Percentiles rank a stretch among this genome's conserved stretches.
Evolutionary conservation across 2,113 vertebrate species (phyloP).

Genomic region (Ceuthmochares aereus): DNA sequence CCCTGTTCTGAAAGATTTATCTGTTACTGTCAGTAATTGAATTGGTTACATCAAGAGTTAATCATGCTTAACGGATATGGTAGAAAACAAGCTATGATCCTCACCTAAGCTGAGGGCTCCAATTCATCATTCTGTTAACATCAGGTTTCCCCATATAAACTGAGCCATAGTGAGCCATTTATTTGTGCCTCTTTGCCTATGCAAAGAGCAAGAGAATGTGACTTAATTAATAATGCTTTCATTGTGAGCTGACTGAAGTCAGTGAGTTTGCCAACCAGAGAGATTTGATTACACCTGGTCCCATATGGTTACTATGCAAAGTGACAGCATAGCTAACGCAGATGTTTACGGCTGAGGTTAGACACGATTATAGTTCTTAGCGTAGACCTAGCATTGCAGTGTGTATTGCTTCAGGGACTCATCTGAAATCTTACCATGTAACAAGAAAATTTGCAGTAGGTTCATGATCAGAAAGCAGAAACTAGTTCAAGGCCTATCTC

Average conservation of each 20-base stretch:
- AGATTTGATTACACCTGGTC: not conserved
- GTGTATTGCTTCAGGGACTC: not conserved
- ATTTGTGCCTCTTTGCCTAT: not conserved
- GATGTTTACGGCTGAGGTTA: not conserved
- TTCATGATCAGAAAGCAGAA: not conserved
- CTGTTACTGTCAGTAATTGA: not conserved
- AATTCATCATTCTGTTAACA: not conserved
- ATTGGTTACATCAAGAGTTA: not conserved
- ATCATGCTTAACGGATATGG: not conserved
- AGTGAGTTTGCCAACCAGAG: not conserved
- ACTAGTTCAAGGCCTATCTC: not conserved
- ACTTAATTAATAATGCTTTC: not conserved
- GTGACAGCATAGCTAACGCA: not conserved
- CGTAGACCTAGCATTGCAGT: not conserved
- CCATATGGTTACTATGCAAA: not conserved
- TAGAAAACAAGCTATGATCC: not conserved
- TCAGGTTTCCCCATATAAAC: not conserved
- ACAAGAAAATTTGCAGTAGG: not conserved
- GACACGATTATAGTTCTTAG: not conserved
- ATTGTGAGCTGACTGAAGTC: not conserved
- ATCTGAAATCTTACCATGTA: not conserved
- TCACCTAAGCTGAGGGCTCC: fast-evolving
- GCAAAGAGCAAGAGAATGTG: not conserved
- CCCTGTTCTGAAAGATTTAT: not conserved
- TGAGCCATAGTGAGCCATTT: not conserved